Evolutionary conservation across 1,140 invertebrate species (phyloP), one percentile per base, ranked within the genome.

Genomic region (Drosophila varians): DNA sequence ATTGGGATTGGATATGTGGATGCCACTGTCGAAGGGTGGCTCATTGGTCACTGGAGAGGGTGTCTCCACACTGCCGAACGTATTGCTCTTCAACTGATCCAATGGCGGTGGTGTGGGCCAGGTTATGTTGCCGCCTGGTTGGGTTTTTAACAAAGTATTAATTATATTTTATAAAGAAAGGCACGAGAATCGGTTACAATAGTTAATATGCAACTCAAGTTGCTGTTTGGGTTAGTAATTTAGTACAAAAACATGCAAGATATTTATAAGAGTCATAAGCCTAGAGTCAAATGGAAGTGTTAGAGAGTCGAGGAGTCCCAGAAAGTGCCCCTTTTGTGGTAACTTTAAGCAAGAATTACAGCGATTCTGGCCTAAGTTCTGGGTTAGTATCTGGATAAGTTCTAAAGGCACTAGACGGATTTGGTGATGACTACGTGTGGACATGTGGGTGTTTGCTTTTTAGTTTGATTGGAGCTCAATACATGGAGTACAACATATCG

Each of bases 41-140:
- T 91, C 90, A 55, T 90, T 91, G 53, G 88, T 91, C 12, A 91
- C 66, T 3, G 90, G 90, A 0, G 90, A 91, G 11, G 90, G 90
- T 5, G 86, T 87, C 62, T 91, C 90, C 3, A 91, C 80, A 46
- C 90, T 91, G 26, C 90, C 90, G 68, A 89, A 91, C 4, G 86
- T 82, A 54, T 91, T 90, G 54, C 72, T 77, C 61, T 90, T 91
- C 7, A 91, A 47, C 43, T 91, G 89, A 14, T 91, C 90, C 51
- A 91, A 49, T 7, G 90, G 83, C 28, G 84, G 90, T 16, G 79
- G 88, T 54, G 90, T 88, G 4, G 83, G 89, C 90, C 90, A 91
- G 21, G 75, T 91, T 53, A 87, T 90, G 49, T 91, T 91, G 31
- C 80, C 83, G 74, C 90, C 90, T 82, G 53, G 64, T 28, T 21